Evolutionary conservation across 2,113 vertebrate species (phyloP).

Genomic region (Athene cunicularia): DNA sequence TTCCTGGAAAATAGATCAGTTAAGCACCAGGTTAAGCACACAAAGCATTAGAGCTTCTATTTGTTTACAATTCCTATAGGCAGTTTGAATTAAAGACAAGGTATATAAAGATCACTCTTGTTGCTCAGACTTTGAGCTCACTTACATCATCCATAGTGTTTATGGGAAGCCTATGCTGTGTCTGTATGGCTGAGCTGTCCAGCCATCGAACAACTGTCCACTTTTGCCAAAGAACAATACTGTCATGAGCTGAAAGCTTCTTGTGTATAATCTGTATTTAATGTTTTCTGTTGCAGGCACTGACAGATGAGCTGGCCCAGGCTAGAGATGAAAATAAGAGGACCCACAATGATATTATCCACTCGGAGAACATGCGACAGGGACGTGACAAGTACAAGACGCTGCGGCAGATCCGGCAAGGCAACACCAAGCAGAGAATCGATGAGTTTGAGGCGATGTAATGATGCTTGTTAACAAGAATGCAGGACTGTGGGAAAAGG

Average conservation of each 20-base stretch:
- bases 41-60: background rate
- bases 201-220: background rate
- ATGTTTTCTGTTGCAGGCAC: conserved; percentile 66
- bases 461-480: background rate
- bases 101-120: background rate
- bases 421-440: conserved; percentile 98
- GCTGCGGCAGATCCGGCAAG: conserved; percentile 92
- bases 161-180: background rate
- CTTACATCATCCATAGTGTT: background rate
- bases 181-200: fast-evolving
- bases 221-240: background rate
- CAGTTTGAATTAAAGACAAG: background rate
- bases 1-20: background rate
- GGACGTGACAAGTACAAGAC: conserved; percentile 98
- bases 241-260: background rate
- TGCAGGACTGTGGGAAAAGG: conserved; percentile 55
- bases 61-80: background rate
- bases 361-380: conserved; percentile 86
- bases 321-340: conserved; percentile 90
- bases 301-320: conserved; percentile 91
- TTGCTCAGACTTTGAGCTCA: background rate
- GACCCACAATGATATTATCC: conserved; percentile 91
- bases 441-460: conserved; percentile 98
- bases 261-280: background rate
- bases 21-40: background rate